A percentile compares a stretch with the other conserved stretches of the same genome.
Conservation (phyloP, 2,888 invertebrate genomes). For the Lottia scabra region DNA sequence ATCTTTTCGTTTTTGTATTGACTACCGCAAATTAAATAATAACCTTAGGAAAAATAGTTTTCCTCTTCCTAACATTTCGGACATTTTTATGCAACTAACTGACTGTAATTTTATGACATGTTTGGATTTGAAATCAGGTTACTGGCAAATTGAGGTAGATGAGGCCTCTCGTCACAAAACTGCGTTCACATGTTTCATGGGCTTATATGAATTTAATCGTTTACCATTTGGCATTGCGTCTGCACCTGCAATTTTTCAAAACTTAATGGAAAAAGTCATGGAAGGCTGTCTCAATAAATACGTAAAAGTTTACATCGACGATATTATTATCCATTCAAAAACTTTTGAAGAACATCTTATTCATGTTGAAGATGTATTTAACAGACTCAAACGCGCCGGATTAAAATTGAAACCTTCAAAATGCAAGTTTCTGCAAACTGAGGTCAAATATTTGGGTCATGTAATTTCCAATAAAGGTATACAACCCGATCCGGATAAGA, state of each 20-base stretch:
- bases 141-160: slow-evolving; percentile 6
- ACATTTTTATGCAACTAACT: not conserved
- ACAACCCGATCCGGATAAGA: not conserved
- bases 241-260: not conserved
- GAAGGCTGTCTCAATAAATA: slow-evolving; percentile 9
- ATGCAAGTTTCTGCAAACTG: slow-evolving; percentile 10
- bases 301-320: slow-evolving; percentile 7
- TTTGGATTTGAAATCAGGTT: slow-evolving; percentile 12
- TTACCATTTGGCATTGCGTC: slow-evolving; percentile 7
- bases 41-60: not conserved
- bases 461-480: slow-evolving; percentile 18
- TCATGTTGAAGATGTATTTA: slow-evolving; percentile 13
- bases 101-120: not conserved
- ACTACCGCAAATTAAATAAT: not conserved
- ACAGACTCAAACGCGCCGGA: slow-evolving; percentile 11
- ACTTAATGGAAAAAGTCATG: slow-evolving; percentile 15
- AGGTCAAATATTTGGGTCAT: slow-evolving; percentile 18
- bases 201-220: slow-evolving; percentile 1
- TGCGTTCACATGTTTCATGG: not conserved
- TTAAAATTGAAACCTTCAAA: slow-evolving; percentile 18
- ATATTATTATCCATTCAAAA: not conserved
- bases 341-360: slow-evolving; percentile 13
- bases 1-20: not conserved
- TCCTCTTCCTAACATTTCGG: slow-evolving; percentile 4
- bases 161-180: slow-evolving; percentile 6